These are phyloP conservation scores for Phasianus colchicus DNA, from an alignment of 2,113 vertebrate genomes.

Conservation along the genomic window DNA sequence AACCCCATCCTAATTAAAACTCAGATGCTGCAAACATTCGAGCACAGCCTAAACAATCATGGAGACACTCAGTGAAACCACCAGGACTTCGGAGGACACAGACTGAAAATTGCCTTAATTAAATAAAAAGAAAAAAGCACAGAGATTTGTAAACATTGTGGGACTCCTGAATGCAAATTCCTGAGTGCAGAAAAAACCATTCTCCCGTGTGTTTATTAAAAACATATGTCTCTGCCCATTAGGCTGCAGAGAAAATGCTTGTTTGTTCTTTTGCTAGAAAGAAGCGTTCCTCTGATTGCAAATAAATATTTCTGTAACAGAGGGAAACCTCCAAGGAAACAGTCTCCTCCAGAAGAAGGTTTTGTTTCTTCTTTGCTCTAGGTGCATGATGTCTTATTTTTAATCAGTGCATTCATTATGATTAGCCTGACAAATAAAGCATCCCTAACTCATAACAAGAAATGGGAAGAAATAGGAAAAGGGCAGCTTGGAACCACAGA, in stretches of 20 bases:
- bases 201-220: slow-evolving; percentile 1
- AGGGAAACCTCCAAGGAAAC: slow-evolving; percentile 27
- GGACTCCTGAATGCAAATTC: background rate
- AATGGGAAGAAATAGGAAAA: background rate
- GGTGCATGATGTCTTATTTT: background rate
- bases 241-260: background rate
- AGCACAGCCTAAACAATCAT: accelerated
- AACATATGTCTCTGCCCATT: background rate
- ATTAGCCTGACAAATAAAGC: background rate
- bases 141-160: background rate
- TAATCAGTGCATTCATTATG: slow-evolving; percentile 4
- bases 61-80: background rate
- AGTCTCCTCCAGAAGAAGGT: background rate
- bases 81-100: background rate
- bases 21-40: background rate
- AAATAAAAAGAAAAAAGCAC: background rate
- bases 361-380: background rate
- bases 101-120: background rate
- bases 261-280: background rate
- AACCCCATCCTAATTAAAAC: background rate
- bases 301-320: background rate
- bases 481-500: background rate
- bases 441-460: background rate
- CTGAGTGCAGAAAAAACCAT: background rate
- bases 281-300: background rate